Base-by-base conservation (phyloP, 2,888 invertebrate species). In the Phania funesta region DNA sequence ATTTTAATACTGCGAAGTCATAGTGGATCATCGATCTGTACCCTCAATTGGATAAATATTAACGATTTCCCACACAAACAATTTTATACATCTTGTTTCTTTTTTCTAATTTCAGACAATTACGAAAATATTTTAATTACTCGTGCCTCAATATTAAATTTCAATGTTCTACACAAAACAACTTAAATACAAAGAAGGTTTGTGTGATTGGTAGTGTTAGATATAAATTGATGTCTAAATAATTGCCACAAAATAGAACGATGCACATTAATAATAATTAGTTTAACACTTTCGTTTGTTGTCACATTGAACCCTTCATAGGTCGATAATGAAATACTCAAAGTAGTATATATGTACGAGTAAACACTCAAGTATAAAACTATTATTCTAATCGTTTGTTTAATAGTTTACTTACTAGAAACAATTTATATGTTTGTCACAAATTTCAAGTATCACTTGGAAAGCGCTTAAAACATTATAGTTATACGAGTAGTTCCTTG, bases 391-490 rank as follows among this genome's bases (percentile, higher is more conserved):
- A 24, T 58, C 41, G 24, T 38, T 60, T 41, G 41, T 41, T 60
- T 60, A n/a, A n/a, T 60, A 60, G 24, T 44, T 62, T 62, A 62
- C 44, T 62, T 62, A 44, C 44, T 62, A 26, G 60, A 62, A 44
- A 18, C 18, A 41, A 62, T 41, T 16, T 62, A 26, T 44, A 44
- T 62, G 56, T 35, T 58, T 35, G 60, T 62, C 44, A 62, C 60
- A 62, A 26, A 22, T 44, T 62, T 62, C 11, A 44, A 62, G 60
- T 41, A 44, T 62, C 60, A 62, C 60, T 62, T 62, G 60, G 3
- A 41, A 62, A 62, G 26, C 60, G 24, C 60, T 62, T 62, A 24
- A 62, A 62, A 62, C 44, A 41, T 62, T 62, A 16, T 44, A 18
- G 56, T 58, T 54, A 18, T 32, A 29, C 54, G 18, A 54, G 60